Conservation (phyloP, 2,888 invertebrate genomes). For the Ecdyonurus torrentis region DNA sequence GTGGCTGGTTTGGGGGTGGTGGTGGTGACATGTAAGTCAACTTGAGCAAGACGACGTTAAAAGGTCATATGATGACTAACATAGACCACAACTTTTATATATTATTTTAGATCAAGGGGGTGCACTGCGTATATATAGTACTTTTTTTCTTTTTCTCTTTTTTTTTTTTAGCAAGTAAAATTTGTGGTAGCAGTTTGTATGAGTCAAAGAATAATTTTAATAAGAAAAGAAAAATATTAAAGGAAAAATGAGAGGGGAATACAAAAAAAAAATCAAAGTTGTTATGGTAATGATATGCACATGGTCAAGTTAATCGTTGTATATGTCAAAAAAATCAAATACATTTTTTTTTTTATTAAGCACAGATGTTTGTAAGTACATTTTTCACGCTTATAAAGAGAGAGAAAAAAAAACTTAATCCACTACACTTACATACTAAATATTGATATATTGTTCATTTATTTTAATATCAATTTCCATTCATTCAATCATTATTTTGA, state of each 20-base stretch:
- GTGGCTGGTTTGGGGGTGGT: too few relatives aligned
- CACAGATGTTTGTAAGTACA: background rate
- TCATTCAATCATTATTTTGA: too few relatives aligned
- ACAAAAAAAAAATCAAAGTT: background rate
- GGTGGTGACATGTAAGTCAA: too few relatives aligned
- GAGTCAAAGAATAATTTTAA: background rate
- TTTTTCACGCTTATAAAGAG: too few relatives aligned
- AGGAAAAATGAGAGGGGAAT: background rate
- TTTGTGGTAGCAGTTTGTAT: background rate
- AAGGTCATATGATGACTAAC: background rate
- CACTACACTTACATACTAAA: too few relatives aligned
- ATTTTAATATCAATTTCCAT: too few relatives aligned
- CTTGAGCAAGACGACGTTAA: background rate
- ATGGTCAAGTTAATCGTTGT: too few relatives aligned
- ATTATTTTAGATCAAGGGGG: too few relatives aligned
- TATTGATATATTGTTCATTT: too few relatives aligned
- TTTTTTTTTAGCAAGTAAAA: background rate
- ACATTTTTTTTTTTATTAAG: background rate
- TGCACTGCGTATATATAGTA: background rate
- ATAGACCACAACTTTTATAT: background rate
- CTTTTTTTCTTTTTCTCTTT: background rate
- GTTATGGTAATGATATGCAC: too few relatives aligned
- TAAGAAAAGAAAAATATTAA: background rate
- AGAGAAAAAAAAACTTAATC: too few relatives aligned
- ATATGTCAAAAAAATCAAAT: background rate